Conservation (phyloP, 2,113 vertebrate genomes). For the Murina feae region DNA sequence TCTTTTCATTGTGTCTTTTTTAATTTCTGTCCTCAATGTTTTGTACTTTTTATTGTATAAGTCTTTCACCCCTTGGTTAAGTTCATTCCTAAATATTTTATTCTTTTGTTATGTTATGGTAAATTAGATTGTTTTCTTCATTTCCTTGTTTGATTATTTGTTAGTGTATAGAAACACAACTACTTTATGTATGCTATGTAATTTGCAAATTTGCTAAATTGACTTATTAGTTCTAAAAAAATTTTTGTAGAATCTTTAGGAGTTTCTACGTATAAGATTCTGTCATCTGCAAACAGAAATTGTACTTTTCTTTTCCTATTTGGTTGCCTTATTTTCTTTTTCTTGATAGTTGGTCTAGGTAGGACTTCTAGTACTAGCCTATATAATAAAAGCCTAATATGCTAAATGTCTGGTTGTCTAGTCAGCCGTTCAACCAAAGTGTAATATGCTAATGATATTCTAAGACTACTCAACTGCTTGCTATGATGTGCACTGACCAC, state of each 20-base stretch:
- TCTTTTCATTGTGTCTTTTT: neutral
- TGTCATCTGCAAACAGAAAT: neutral
- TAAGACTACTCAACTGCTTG: too few species aligned
- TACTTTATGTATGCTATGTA: neutral
- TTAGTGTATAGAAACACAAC: neutral
- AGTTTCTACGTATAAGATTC: neutral
- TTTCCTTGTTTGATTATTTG: neutral
- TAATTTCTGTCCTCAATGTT: neutral
- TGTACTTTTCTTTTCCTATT: neutral
- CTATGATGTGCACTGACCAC: too few species aligned
- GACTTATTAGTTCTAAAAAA: neutral
- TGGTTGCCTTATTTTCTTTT: neutral
- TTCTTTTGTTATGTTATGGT: neutral
- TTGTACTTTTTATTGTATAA: neutral
- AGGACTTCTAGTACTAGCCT: neutral
- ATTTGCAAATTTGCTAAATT: neutral
- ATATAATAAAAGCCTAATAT: too few species aligned
- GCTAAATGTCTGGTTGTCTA: too few species aligned
- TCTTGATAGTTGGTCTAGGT: neutral
- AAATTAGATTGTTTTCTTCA: neutral
- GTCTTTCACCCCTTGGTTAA: neutral
- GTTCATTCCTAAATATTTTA: neutral
- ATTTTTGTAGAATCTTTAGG: neutral
- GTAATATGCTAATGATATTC: too few species aligned
- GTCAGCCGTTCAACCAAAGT: too few species aligned